phyloP scores from a whole-genome alignment of 2,797 vertebrate species.

The Arnoldichthys spilopterus region DNA sequence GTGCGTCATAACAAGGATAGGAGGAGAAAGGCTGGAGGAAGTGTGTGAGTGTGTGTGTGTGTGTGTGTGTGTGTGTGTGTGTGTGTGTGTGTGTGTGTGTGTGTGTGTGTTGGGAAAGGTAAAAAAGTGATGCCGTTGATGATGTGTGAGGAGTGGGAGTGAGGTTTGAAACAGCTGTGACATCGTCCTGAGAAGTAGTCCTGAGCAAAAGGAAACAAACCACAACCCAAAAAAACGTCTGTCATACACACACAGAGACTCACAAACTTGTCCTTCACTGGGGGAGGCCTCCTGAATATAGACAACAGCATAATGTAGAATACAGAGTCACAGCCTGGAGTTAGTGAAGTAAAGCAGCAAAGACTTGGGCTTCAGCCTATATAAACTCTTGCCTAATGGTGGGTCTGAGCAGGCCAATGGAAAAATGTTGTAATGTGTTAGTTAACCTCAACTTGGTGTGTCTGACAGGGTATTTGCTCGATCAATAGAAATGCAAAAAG shows the following conservation, averaged over 20 bases:
- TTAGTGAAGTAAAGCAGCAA: background rate
- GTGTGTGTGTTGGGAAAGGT: background rate
- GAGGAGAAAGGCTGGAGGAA: too few relatives aligned
- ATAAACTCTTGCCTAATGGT: background rate
- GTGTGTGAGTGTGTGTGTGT: too few relatives aligned
- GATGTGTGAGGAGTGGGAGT: background rate
- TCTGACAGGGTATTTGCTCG: constrained; percentile 26
- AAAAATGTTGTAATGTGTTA: constrained; percentile 24
- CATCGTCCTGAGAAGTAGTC: background rate
- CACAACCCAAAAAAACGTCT: background rate
- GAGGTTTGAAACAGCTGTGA: background rate
- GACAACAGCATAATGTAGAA: background rate
- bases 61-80: too few relatives aligned
- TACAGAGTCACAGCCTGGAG: background rate
- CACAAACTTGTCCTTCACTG: too few relatives aligned
- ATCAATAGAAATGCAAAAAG: constrained; percentile 35
- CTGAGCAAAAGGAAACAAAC: background rate
- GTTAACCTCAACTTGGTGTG: constrained; percentile 31
- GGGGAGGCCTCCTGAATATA: background rate
- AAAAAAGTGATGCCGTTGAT: constrained; percentile 6
- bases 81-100: too few relatives aligned
- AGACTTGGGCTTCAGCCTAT: background rate
- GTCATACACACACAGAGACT: background rate
- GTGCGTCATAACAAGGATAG: too few relatives aligned
- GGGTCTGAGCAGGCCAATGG: background rate